phyloP scores from a whole-genome alignment of 2,797 vertebrate genomes.

The Basileuterus tristriatus region DNA sequence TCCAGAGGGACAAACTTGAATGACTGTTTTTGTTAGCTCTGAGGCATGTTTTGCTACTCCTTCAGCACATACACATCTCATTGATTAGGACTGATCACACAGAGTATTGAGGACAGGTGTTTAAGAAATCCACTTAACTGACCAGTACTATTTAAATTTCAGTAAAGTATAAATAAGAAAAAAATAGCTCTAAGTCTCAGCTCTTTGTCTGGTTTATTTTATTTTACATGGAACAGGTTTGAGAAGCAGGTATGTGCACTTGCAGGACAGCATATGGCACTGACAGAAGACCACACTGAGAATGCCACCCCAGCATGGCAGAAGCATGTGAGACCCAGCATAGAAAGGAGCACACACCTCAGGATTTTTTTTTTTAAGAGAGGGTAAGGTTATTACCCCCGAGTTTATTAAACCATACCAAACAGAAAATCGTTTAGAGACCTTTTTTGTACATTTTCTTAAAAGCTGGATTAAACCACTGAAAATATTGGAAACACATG shows the following conservation, averaged over 20 bases:
- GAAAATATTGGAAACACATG: conserved; percentile 55
- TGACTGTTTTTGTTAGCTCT: not conserved
- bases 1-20: not conserved
- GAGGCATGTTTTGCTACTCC: not conserved
- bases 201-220: not conserved
- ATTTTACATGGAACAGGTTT: not conserved
- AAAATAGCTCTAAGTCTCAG: not conserved
- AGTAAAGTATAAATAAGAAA: not conserved
- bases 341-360: not conserved
- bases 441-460: not conserved
- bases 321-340: accelerated
- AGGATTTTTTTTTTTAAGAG: not conserved
- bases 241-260: not conserved
- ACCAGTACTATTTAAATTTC: not conserved
- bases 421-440: not conserved
- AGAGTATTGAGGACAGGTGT: not conserved
- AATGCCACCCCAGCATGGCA: not conserved
- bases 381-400: not conserved
- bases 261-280: not conserved
- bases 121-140: not conserved
- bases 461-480: not conserved
- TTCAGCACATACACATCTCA: not conserved
- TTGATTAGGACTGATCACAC: not conserved
- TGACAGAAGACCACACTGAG: not conserved
- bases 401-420: not conserved